These are phyloP conservation scores for Leptinotarsa peninsularis DNA, from an alignment of 2,888 invertebrate genomes.

Conservation along the genomic window DNA sequence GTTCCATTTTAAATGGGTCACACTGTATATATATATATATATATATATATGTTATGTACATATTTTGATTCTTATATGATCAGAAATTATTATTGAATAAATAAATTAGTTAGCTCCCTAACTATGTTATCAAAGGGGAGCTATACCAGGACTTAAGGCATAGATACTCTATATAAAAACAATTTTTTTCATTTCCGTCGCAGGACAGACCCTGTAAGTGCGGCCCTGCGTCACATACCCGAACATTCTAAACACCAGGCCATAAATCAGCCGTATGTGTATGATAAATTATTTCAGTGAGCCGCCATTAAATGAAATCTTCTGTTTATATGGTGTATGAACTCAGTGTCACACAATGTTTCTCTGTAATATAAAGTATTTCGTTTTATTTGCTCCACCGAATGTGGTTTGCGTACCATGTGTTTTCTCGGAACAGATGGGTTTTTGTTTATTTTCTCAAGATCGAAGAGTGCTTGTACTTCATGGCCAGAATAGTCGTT, in stretches of 20 bases:
- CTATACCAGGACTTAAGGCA: too few species aligned
- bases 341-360: slow-evolving; percentile 33
- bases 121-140: too few species aligned
- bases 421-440: slow-evolving; percentile 40
- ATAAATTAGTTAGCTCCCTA: too few species aligned
- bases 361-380: slow-evolving; percentile 31
- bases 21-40: too few species aligned
- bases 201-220: not conserved
- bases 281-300: slow-evolving; percentile 30
- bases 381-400: slow-evolving; percentile 34
- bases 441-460: slow-evolving; percentile 38
- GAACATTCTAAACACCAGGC: slow-evolving; percentile 19
- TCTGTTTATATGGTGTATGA: slow-evolving; percentile 31
- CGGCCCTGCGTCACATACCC: slow-evolving; percentile 1
- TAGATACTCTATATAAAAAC: too few species aligned
- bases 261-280: slow-evolving; percentile 26
- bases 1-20: too few species aligned
- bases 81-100: too few species aligned
- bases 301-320: slow-evolving; percentile 24
- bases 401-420: slow-evolving; percentile 38
- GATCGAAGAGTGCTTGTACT: slow-evolving; percentile 14
- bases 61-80: too few species aligned
- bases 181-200: too few species aligned
- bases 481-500: slow-evolving; percentile 5
- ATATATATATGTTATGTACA: too few species aligned